phyloP scores from a whole-genome alignment of 1,140 invertebrate genomes.

The Kradibia gibbosae region DNA sequence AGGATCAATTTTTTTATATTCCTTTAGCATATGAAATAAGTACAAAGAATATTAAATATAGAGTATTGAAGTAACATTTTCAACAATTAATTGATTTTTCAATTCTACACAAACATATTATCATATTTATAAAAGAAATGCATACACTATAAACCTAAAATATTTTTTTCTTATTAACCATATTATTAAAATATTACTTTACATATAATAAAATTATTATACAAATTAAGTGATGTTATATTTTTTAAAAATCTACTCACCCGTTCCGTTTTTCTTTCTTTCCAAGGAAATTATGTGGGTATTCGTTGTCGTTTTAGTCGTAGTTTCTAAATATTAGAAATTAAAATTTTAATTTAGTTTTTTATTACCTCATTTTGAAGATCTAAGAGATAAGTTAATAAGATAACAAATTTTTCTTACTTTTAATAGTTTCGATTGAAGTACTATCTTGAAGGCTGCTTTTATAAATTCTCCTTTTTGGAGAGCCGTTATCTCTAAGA shows the following conservation, averaged over 20 bases:
- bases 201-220: too few species aligned
- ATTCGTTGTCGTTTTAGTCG: constrained; percentile 65
- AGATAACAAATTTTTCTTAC: constrained; percentile 58
- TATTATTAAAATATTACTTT: too few species aligned
- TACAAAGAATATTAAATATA: background rate
- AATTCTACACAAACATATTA: too few species aligned
- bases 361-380: background rate
- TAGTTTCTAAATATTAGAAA: constrained; percentile 61
- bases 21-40: background rate
- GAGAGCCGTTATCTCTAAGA: constrained; percentile 67
- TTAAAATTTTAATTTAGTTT: background rate
- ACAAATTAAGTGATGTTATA: background rate
- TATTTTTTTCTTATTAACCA: too few species aligned
- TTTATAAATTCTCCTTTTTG: constrained; percentile 70
- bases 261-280: constrained; percentile 64
- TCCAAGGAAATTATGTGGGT: constrained; percentile 60
- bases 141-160: too few species aligned
- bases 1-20: background rate
- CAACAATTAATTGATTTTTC: too few species aligned
- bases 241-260: constrained; percentile 56
- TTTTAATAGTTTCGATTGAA: constrained; percentile 67
- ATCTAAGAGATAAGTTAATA: background rate
- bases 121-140: too few species aligned
- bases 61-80: too few species aligned
- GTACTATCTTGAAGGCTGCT: constrained; percentile 69